A percentile compares a stretch with the other conserved stretches of the same genome.
Evolutionary conservation across 2,113 vertebrate genomes (phyloP).

Genomic region (Cephalopholis sonnerati): DNA sequence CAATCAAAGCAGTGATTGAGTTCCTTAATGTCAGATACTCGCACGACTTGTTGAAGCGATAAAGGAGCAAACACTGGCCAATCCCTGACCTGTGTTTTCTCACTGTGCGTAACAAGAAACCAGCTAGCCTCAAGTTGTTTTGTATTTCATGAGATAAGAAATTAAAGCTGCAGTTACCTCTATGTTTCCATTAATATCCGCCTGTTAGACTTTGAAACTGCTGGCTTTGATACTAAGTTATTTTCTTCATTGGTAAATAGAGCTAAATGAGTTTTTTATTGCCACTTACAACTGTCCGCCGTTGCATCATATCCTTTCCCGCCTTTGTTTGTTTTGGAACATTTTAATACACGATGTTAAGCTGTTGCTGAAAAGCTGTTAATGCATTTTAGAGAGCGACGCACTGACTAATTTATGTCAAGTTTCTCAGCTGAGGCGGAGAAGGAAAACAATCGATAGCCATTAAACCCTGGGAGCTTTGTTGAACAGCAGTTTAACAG

Average conservation of each 20-base stretch:
- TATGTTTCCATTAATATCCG: slow-evolving; percentile 6
- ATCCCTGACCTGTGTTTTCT: slow-evolving; percentile 64
- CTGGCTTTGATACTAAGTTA: background rate
- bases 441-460: slow-evolving; percentile 78
- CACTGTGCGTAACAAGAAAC: slow-evolving; percentile 45
- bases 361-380: slow-evolving; percentile 66
- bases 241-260: background rate
- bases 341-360: slow-evolving; percentile 59
- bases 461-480: slow-evolving; percentile 77
- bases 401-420: slow-evolving; percentile 78
- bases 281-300: background rate
- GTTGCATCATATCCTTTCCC: slow-evolving; percentile 28
- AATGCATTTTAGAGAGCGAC: slow-evolving; percentile 63
- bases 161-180: slow-evolving; percentile 32
- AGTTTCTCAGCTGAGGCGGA: slow-evolving; percentile 72
- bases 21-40: slow-evolving; percentile 54
- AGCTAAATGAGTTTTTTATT: slow-evolving; percentile 11
- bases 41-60: slow-evolving; percentile 42
- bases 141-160: slow-evolving; percentile 48
- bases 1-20: slow-evolving; percentile 56
- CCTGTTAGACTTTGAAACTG: background rate
- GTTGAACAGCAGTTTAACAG: slow-evolving; percentile 77
- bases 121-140: slow-evolving; percentile 12
- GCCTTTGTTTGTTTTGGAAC: slow-evolving; percentile 38
- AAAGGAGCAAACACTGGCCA: slow-evolving; percentile 12